Conservation (phyloP, 2,797 vertebrate species). For the Pteropus rufus region DNA sequence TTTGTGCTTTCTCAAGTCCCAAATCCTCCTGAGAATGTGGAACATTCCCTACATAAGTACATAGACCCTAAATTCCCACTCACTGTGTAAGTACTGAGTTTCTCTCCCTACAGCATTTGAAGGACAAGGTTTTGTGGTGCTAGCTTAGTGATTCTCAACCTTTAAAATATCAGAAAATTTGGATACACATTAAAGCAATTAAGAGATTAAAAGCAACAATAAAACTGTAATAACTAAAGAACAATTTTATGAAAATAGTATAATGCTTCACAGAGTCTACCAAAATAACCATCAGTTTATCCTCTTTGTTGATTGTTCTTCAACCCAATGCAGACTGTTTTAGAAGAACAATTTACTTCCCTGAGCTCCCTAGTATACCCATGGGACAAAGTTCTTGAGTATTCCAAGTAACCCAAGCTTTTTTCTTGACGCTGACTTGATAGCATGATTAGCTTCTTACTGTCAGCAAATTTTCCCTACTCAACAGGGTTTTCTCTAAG, state of each 20-base stretch:
- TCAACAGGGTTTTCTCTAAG: not conserved
- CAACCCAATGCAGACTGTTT: not conserved
- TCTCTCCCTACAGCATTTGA: not conserved
- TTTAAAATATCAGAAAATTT: not conserved
- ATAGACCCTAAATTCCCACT: not conserved
- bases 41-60: not conserved
- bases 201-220: not conserved
- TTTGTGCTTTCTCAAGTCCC: not conserved
- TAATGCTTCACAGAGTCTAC: not conserved
- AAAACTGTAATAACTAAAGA: not conserved
- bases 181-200: not conserved
- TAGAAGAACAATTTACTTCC: not conserved
- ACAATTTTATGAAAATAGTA: not conserved
- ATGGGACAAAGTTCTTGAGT: not conserved
- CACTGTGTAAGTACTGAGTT: not conserved
- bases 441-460: not conserved
- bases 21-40: not conserved
- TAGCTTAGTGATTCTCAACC: not conserved
- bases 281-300: not conserved
- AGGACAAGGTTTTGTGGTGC: not conserved
- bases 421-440: not conserved
- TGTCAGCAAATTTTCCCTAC: not conserved
- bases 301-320: not conserved
- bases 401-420: not conserved
- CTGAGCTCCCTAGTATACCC: not conserved